phyloP scores from a whole-genome alignment of 2,113 vertebrate species.

The Pheucticus melanocephalus region DNA sequence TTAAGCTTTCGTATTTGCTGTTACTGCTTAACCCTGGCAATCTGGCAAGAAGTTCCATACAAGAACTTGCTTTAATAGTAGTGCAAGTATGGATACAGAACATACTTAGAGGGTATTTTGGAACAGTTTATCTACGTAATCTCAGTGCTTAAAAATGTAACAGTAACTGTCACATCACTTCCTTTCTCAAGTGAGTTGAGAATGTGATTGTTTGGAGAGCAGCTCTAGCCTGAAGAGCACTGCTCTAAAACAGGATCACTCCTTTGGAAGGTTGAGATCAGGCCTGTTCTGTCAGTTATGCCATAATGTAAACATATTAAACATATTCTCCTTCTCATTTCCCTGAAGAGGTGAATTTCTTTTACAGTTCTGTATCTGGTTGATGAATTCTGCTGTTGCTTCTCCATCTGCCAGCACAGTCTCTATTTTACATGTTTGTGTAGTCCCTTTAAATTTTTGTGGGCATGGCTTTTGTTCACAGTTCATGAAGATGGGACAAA shows the following conservation, averaged over 20 bases:
- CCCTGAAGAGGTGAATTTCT: background rate
- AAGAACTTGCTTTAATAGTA: background rate
- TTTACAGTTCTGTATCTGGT: background rate
- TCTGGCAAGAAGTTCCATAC: background rate
- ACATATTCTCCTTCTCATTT: background rate
- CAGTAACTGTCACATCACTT: background rate
- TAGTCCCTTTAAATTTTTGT: background rate
- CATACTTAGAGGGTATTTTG: background rate
- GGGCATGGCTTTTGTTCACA: background rate
- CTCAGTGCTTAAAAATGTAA: background rate
- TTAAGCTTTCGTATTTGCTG: background rate
- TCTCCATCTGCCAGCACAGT: background rate
- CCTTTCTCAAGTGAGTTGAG: background rate
- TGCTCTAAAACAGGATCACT: background rate
- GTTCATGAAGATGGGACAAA: background rate
- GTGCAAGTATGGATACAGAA: background rate
- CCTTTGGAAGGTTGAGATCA: rapidly evolving
- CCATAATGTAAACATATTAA: background rate
- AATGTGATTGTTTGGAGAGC: background rate
- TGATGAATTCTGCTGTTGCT: background rate
- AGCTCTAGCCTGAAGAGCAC: background rate
- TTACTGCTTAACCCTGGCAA: background rate
- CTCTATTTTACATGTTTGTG: background rate
- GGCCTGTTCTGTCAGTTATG: background rate
- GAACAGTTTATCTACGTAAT: background rate